Evolutionary conservation across 2,888 invertebrate genomes (phyloP), one percentile per base, ranked within the genome.

Genomic region (Drosophila flavopinicola): DNA sequence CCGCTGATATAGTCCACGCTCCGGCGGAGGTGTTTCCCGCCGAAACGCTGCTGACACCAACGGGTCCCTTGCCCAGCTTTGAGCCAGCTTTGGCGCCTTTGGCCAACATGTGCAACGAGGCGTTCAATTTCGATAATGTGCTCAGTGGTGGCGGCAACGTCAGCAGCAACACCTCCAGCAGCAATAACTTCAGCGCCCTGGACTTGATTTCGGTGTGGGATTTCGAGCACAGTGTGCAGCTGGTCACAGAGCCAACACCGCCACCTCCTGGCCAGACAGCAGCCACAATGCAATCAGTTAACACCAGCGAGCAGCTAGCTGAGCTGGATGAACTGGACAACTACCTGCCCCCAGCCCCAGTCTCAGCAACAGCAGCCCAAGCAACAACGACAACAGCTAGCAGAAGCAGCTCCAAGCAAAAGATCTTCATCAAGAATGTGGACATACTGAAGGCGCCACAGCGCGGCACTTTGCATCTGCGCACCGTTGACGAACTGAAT

Each of bases 401-500:
- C n/a, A n/a, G n/a, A n/a, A n/a, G n/a, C 4, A 39, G 60, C 11
- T 76, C 75, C 15, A 88, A 87, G 61, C 89, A 89, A 41, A 90
- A 90, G 67, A 90, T 90, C 38, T 90, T 86, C 33, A 90, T 90
- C 9, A 90, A 90, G 69, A 89, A 89, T 45, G 89, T 89, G 2
- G 88, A 90, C 32, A 88, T 90, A 6, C 29, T 90, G 6, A 89
- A 88, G 67, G 84, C 88, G n/a, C 89, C 90, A 6, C 83, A 88
- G 9, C 78, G 88, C 2, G 88, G 88, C n/a, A 89, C 89, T 0
- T 64, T 91, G 1, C 91, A 91, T 56, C 78, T 91, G 23, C 88
- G 91, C 17, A 91, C 91, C 0, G 91, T 91, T 0, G 91, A 91
- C 44, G 91, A 91, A 65, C 66, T 91, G 10, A 91, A 91, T 73